A percentile compares a stretch with the other conserved stretches of the same genome.
These are phyloP conservation scores for Berghia stephanieae DNA, from an alignment of 1,140 invertebrate species.

Conservation along the genomic window DNA sequence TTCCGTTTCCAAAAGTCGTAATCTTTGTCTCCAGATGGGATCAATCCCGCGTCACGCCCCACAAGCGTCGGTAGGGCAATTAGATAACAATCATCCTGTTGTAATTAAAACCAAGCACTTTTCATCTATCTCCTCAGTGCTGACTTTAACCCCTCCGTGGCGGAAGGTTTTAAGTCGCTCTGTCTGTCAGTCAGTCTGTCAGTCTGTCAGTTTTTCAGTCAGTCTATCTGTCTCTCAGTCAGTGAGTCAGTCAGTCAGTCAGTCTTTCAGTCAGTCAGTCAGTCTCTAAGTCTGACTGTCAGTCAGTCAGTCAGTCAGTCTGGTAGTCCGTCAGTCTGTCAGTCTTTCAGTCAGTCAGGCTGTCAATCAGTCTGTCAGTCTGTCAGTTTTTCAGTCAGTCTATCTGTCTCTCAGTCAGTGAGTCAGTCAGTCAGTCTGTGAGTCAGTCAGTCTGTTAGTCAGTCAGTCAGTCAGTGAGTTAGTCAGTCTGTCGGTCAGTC, in stretches of 20 bases:
- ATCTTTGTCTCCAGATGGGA: too few species aligned
- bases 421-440: constrained; percentile 47
- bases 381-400: constrained; percentile 30
- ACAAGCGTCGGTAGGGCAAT: too few species aligned
- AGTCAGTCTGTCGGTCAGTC: constrained; percentile 43
- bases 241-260: constrained; percentile 43
- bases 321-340: constrained; percentile 6
- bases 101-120: too few species aligned
- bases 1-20: too few species aligned
- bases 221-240: constrained; percentile 46
- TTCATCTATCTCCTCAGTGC: too few species aligned
- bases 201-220: constrained; percentile 48
- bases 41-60: too few species aligned
- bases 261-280: constrained; percentile 27
- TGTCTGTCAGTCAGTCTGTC: too few species aligned
- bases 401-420: constrained; percentile 40
- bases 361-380: constrained; percentile 50
- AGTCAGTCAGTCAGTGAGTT: constrained; percentile 41
- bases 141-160: too few species aligned
- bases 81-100: too few species aligned
- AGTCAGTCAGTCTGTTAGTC: too few species aligned
- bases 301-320: constrained; percentile 30
- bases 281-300: constrained; percentile 21
- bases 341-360: constrained; percentile 50
- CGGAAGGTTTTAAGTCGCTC: too few species aligned